Evolutionary conservation across 2,888 invertebrate genomes (phyloP).

Genomic region (Oligia latruncula): DNA sequence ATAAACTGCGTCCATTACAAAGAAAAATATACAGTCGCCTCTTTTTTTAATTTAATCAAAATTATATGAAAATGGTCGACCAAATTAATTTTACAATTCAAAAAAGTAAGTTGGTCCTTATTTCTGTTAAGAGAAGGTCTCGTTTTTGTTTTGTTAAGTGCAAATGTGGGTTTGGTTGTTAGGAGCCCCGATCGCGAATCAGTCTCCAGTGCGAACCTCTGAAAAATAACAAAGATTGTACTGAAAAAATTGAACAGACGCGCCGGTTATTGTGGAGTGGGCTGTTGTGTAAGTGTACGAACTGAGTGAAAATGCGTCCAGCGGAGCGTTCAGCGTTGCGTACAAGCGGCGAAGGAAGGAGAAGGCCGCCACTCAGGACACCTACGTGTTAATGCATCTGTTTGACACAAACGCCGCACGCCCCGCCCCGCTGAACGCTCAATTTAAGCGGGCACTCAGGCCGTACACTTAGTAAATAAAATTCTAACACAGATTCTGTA

Average conservation of each 20-base stretch:
- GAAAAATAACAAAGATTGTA: constrained; percentile 69
- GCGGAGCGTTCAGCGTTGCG: no score
- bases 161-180: constrained; percentile 24
- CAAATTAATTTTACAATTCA: constrained; percentile 11
- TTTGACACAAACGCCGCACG: no score
- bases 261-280: constrained; percentile 48
- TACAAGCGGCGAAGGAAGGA: no score
- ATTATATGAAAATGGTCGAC: constrained; percentile 67
- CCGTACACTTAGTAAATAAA: constrained; percentile 12
- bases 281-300: no score
- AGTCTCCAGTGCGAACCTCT: constrained; percentile 69
- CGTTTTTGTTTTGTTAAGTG: constrained; percentile 24
- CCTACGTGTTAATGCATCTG: no score
- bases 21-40: constrained; percentile 67
- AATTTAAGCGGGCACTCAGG: no score
- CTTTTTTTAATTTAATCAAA: constrained; percentile 74
- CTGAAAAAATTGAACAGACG: constrained; percentile 65
- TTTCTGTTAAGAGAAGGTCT: constrained; percentile 23
- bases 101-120: constrained; percentile 21
- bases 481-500: neutral
- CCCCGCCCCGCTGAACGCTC: no score
- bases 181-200: constrained; percentile 69
- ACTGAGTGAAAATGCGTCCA: no score
- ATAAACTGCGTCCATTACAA: constrained; percentile 63
- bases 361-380: no score